Percentiles rank a stretch among this genome's conserved stretches.
phyloP scores from a whole-genome alignment of 2,113 vertebrate species.

The Lontra canadensis region DNA sequence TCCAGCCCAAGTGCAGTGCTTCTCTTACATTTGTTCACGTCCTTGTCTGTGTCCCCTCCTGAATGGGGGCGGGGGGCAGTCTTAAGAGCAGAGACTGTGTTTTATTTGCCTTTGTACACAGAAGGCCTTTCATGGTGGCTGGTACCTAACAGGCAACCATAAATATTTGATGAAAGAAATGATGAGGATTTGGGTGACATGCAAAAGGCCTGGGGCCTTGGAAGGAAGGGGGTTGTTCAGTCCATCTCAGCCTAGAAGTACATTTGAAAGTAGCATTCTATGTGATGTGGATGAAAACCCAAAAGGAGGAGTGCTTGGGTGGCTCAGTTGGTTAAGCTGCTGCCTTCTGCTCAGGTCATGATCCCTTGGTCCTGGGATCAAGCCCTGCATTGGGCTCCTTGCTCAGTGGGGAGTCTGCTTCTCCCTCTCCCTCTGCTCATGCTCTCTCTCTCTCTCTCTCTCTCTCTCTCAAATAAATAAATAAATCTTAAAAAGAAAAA shows the following conservation, averaged over 20 bases:
- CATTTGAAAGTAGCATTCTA: not conserved
- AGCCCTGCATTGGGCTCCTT: not conserved
- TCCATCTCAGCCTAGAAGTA: not conserved
- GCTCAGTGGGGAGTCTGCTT: not conserved
- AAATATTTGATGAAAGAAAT: conserved; percentile 27
- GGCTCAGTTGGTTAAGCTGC: not conserved
- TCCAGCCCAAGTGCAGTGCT: not conserved
- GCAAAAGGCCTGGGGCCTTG: not conserved
- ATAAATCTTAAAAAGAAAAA: not conserved
- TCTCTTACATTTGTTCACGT: not conserved
- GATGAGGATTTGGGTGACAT: not conserved
- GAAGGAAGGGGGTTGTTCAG: not conserved
- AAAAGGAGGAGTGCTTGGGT: not conserved
- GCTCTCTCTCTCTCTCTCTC: not conserved
- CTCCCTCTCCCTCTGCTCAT: not conserved
- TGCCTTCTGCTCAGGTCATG: not conserved
- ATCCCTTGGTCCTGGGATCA: not conserved
- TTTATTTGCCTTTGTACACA: not conserved
- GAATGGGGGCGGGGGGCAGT: not conserved
- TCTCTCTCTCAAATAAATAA: not conserved
- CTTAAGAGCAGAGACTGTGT: not conserved
- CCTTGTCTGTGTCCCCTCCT: not conserved
- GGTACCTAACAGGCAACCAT: not conserved
- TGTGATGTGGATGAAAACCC: not conserved
- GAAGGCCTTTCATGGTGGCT: not conserved